Conservation (phyloP, 1,140 invertebrate species). For the Melanaphis sacchari region DNA sequence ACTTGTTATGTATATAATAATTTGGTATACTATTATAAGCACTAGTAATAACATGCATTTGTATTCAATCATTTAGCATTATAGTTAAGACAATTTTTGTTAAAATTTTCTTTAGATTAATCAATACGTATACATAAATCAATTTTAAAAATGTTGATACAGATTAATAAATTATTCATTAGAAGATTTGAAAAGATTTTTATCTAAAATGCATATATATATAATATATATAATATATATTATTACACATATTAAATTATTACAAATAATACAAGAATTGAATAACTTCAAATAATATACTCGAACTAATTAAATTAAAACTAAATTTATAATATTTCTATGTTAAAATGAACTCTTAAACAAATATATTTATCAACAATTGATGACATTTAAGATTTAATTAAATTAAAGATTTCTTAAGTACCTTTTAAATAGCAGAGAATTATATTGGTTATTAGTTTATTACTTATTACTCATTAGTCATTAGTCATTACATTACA, state of each 20-base stretch:
- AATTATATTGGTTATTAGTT: not conserved
- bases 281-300: not conserved
- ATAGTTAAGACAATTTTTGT: not conserved
- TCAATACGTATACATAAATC: not conserved
- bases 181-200: no score
- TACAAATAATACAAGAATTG: not conserved
- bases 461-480: not conserved
- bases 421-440: not conserved
- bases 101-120: not conserved
- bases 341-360: not conserved
- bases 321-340: not conserved
- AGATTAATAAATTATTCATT: no score
- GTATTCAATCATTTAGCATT: not conserved
- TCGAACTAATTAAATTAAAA: not conserved
- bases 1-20: not conserved
- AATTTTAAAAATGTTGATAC: not conserved
- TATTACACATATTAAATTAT: not conserved
- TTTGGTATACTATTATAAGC: not conserved
- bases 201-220: no score
- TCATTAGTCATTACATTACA: not conserved
- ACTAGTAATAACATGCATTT: not conserved
- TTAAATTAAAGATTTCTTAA: not conserved
- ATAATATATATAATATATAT: no score
- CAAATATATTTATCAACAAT: not conserved
- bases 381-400: not conserved